Evolutionary conservation across 2,113 vertebrate genomes (phyloP).

Genomic region (Strix uralensis): DNA sequence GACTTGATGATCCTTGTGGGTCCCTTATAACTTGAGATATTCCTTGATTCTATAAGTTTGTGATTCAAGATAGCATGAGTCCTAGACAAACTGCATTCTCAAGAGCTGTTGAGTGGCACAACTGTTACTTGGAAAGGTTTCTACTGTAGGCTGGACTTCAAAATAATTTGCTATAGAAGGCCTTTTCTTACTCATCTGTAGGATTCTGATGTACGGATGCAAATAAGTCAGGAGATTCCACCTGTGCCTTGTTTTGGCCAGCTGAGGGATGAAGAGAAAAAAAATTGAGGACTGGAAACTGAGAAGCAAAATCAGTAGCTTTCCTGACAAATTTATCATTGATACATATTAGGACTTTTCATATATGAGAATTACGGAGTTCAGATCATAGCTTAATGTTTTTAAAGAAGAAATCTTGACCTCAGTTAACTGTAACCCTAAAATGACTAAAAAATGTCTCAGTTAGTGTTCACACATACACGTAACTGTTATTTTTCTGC

Average conservation of each 20-base stretch:
- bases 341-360: neutral
- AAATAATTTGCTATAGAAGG: neutral
- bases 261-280: neutral
- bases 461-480: neutral
- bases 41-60: neutral
- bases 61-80: neutral
- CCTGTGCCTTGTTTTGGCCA: neutral
- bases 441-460: neutral
- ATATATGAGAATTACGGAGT: neutral
- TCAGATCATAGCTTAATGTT: neutral
- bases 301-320: neutral
- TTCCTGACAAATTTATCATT: neutral
- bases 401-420: neutral
- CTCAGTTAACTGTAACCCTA: neutral
- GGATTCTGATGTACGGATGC: neutral
- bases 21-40: neutral
- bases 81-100: neutral
- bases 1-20: neutral
- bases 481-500: constrained; percentile 19
- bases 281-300: neutral
- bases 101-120: neutral
- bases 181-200: neutral
- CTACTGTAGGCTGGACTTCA: neutral
- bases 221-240: neutral
- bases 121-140: neutral